These are phyloP conservation scores for Hiodon tergisus DNA, from an alignment of 2,113 vertebrate genomes.

Conservation along the genomic window DNA sequence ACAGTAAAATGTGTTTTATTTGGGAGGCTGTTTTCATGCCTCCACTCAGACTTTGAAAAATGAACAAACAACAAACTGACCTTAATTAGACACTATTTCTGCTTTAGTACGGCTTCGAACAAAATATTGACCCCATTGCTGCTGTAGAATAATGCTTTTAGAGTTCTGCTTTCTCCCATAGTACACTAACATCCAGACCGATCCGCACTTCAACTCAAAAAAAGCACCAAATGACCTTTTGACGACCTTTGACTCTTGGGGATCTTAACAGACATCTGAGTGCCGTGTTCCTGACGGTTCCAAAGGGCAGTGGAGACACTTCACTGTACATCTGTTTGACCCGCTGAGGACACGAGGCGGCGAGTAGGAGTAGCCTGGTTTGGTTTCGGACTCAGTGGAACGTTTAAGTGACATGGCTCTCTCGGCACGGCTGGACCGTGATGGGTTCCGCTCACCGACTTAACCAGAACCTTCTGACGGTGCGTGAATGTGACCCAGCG, in stretches of 20 bases:
- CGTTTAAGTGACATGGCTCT: constrained; percentile 25
- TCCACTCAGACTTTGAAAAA: neutral
- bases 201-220: neutral
- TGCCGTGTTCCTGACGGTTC: neutral
- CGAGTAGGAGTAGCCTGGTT: no score
- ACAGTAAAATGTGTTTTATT: neutral
- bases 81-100: constrained; percentile 23
- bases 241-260: constrained; percentile 23
- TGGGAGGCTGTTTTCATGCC: neutral
- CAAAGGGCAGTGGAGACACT: no score
- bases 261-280: constrained; percentile 25
- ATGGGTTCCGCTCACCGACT: neutral
- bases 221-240: constrained; percentile 24
- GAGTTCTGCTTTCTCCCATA: constrained; percentile 6
- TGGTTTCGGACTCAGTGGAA: neutral
- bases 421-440: neutral
- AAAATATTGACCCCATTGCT: constrained; percentile 14
- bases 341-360: neutral
- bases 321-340: neutral
- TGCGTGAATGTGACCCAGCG: neutral
- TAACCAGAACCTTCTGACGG: constrained; percentile 4
- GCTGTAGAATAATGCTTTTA: constrained; percentile 20
- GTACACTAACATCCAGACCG: constrained; percentile 22
- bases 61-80: constrained; percentile 15
- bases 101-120: constrained; percentile 19